Conservation (phyloP, 2,797 vertebrate genomes). For the Muraenolepis orangiensis region DNA sequence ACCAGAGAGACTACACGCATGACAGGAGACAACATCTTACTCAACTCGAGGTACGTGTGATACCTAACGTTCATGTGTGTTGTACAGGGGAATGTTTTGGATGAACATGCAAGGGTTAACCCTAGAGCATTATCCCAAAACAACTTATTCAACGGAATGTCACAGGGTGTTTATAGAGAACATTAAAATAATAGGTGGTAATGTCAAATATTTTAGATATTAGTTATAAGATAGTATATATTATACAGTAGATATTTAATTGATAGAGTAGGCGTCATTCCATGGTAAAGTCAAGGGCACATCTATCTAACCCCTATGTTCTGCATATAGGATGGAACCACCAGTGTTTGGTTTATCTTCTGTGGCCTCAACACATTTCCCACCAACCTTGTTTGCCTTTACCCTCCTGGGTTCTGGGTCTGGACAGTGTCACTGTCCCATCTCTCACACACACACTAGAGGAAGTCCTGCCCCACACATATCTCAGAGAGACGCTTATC, state of each 20-base stretch:
- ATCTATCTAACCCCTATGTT: not conserved
- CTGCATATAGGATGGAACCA: not conserved
- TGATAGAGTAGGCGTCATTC: not conserved
- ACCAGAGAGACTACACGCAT: no score
- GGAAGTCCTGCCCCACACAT: slow-evolving; percentile 36
- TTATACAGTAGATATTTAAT: not conserved
- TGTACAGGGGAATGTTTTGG: not conserved
- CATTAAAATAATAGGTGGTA: not conserved
- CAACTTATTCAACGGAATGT: not conserved
- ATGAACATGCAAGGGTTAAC: not conserved
- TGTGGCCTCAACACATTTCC: slow-evolving; percentile 1
- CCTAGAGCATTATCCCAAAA: not conserved
- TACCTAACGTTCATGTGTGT: not conserved
- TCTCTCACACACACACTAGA: slow-evolving; percentile 34
- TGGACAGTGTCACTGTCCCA: slow-evolving; percentile 49
- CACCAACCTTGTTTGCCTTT: not conserved
- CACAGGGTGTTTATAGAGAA: no score
- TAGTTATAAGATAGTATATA: no score
- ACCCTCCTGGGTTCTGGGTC: slow-evolving; percentile 28
- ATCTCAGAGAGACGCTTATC: not conserved
- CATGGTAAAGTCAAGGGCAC: not conserved
- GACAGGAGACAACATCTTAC: not conserved
- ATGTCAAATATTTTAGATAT: not conserved
- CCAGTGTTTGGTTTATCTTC: not conserved
- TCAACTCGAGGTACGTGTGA: not conserved